Conservation (phyloP, 2,888 invertebrate species). For the Tiphia femorata region DNA sequence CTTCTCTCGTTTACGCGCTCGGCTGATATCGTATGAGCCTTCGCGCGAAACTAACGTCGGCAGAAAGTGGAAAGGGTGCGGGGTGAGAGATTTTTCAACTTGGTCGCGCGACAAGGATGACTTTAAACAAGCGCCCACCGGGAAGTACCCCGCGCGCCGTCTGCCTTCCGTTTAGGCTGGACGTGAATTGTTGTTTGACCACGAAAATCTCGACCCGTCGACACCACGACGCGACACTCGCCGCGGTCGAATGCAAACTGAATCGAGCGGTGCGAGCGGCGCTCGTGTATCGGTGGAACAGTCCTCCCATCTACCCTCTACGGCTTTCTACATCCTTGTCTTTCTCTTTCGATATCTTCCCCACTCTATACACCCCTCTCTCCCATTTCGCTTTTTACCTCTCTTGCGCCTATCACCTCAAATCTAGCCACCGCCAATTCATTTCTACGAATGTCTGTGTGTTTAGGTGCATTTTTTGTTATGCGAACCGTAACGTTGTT, state of each 20-base stretch:
- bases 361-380: constrained; percentile 23
- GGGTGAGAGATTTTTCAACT: not conserved
- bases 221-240: constrained; percentile 50
- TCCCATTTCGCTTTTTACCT: constrained; percentile 26
- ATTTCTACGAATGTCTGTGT: no score
- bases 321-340: no score
- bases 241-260: constrained; percentile 61
- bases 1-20: no score
- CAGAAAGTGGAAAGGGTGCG: not conserved
- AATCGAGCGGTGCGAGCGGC: constrained; percentile 48
- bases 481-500: no score
- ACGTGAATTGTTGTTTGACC: not conserved
- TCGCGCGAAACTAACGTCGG: no score
- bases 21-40: no score
- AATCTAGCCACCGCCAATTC: no score
- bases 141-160: constrained; percentile 18
- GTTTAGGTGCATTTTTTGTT: no score
- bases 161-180: constrained; percentile 29
- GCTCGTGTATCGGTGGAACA: constrained; percentile 42
- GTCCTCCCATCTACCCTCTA: constrained; percentile 30
- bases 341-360: constrained; percentile 26
- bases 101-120: not conserved
- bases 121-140: not conserved
- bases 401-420: no score
- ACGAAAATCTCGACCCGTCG: constrained; percentile 16